Evolutionary conservation across 2,797 vertebrate genomes (phyloP), one percentile per base, ranked within the genome.

Genomic region (Adrianichthys oophorus): DNA sequence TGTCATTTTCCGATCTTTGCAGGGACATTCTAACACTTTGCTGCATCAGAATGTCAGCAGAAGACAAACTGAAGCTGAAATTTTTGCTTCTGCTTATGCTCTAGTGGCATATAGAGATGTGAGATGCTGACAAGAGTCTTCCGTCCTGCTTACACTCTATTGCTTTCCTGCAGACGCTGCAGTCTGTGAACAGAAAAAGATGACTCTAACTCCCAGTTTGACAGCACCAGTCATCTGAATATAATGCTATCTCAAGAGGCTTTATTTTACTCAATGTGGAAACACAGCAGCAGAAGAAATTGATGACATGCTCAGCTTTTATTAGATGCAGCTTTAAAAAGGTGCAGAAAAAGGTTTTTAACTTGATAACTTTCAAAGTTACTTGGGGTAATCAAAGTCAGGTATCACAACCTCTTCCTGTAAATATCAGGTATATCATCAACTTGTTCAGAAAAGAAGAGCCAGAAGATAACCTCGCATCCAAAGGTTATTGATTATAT

Each of bases 161-260:
- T 29, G 12, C 50, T 50, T 24, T 47, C 54, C 55, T 58, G 52
- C 59, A 41, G 26, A 48, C 56, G 56, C 80, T 70, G 70, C 74
- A 79, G 77, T 47, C 19, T 2, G 41, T 12, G 63, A 15, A 14
- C 8, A 59, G n/a, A 78, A 86, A 82, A 63, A 71, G 89, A 85
- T 86, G 80, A 87, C 79, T 69, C 23, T 8, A 61, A 54, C 56
- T 10, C 15, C 14, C 47, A 43, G 48, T 62, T 59, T 54, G 52
- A 72, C 68, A 58, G 68, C 76, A 74, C 71, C 68, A 82, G 62
- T 65, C 60, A 65, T 69, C 69, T 78, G 62, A 72, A 55, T 63
- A 56, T 46, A 74, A 56, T 69, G 56, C 48, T 44, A 16, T 66
- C 62, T 62, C 62, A 52, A 69, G 72, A 70, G 74, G 65, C 74